Conservation (phyloP, 2,797 vertebrate genomes). For the Scyliorhinus canicula region DNA sequence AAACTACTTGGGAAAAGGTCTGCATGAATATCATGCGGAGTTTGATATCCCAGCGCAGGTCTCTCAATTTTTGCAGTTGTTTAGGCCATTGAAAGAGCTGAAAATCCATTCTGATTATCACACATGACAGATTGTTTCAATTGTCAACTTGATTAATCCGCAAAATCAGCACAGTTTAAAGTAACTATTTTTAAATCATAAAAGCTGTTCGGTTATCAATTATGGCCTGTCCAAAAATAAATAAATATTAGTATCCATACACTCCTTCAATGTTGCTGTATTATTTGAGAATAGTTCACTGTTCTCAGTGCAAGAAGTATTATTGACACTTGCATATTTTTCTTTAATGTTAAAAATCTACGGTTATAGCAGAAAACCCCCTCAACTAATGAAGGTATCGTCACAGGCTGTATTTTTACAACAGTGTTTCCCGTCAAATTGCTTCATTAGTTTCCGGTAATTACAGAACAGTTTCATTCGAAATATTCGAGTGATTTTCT, state of each 20-base stretch:
- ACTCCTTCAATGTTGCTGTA: not conserved
- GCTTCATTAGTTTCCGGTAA: not conserved
- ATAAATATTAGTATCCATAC: not conserved
- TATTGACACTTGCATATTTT: not conserved
- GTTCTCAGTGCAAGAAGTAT: not conserved
- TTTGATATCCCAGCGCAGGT: not conserved
- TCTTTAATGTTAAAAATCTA: too few species aligned
- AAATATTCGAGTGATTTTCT: conserved; percentile 10
- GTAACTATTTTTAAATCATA: not conserved
- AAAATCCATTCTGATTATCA: not conserved
- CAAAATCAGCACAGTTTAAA: not conserved
- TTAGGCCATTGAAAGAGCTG: not conserved
- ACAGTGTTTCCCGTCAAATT: not conserved
- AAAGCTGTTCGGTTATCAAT: not conserved
- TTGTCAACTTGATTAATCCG: not conserved
- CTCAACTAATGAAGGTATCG: not conserved
- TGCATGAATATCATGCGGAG: not conserved
- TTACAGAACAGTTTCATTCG: not conserved
- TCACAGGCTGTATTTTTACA: not conserved
- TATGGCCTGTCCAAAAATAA: too few species aligned
- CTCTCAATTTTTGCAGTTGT: not conserved
- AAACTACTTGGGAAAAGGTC: not conserved
- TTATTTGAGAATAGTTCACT: too few species aligned
- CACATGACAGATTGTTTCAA: not conserved
- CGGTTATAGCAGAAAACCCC: not conserved